phyloP scores from a whole-genome alignment of 1,140 invertebrate species.

The Drosophila pallidifrons region DNA sequence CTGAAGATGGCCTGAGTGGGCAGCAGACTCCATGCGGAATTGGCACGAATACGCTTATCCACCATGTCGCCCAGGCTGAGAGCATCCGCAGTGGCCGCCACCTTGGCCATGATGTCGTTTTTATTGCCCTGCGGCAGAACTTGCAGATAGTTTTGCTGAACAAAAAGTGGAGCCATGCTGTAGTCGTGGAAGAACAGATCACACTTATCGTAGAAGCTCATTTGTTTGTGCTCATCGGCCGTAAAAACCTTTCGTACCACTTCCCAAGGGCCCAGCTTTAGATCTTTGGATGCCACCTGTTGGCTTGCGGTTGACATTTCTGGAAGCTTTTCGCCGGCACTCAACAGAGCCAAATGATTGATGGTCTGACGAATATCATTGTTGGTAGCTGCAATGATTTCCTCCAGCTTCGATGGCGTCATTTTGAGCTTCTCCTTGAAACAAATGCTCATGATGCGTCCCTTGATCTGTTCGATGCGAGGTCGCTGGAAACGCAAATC shows the following conservation, averaged over 20 bases:
- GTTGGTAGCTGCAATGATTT: slow-evolving; percentile 95
- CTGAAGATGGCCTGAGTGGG: slow-evolving; percentile 96
- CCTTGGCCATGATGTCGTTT: slow-evolving; percentile 87
- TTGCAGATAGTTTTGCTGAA: slow-evolving; percentile 98
- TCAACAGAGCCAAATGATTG: slow-evolving; percentile 93
- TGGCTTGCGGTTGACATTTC: slow-evolving; percentile 45
- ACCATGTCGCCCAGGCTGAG: slow-evolving; percentile 95
- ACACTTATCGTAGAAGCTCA: slow-evolving; percentile 94
- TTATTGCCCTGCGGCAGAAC: slow-evolving; percentile 89
- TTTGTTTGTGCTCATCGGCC: slow-evolving; percentile 91
- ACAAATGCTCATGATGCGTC: slow-evolving; percentile 95
- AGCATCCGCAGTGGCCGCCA: slow-evolving; percentile 93
- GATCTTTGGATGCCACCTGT: slow-evolving; percentile 90
- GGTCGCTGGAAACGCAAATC: slow-evolving; percentile 95
- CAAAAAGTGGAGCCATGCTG: slow-evolving; percentile 96
- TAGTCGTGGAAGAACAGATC: slow-evolving; percentile 99
- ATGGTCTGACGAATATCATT: slow-evolving; percentile 97
- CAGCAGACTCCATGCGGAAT: slow-evolving; percentile 95
- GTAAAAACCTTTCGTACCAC: slow-evolving; percentile 96
- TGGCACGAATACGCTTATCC: slow-evolving; percentile 91
- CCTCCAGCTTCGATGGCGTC: slow-evolving; percentile 89
- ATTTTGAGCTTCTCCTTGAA: slow-evolving; percentile 97
- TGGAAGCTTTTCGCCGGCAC: slow-evolving; percentile 86
- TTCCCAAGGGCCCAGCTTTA: slow-evolving; percentile 97
- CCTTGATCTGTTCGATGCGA: slow-evolving; percentile 95